Percentiles rank a stretch among this genome's conserved stretches.
These are phyloP conservation scores for Pterocles burchelli DNA, from an alignment of 2,113 vertebrate genomes.

Conservation along the genomic window DNA sequence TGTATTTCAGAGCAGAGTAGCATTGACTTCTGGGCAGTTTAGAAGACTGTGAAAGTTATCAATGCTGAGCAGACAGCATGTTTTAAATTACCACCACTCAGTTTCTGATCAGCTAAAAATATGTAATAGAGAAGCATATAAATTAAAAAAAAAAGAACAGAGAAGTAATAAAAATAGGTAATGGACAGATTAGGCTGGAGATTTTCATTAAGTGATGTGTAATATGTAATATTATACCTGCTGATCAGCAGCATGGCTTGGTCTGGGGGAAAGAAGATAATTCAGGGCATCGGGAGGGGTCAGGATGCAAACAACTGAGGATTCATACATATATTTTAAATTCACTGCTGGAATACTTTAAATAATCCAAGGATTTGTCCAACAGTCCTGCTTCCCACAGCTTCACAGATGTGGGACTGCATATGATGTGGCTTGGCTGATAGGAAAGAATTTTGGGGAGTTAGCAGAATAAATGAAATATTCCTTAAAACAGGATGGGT, in stretches of 20 bases:
- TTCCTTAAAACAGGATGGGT: neutral
- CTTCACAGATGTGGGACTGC: neutral
- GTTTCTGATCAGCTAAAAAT: conserved; percentile 56
- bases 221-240: neutral
- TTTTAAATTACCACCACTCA: conserved; percentile 26
- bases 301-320: neutral
- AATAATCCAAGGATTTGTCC: conserved; percentile 38
- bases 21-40: conserved; percentile 28
- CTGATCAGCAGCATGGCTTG: neutral
- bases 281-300: neutral
- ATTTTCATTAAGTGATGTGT: conserved; percentile 5
- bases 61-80: conserved; percentile 40
- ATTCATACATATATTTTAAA: conserved; percentile 23
- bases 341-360: conserved; percentile 15
- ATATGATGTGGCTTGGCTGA: neutral
- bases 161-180: conserved; percentile 37
- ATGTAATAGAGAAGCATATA: conserved; percentile 5
- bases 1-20: conserved; percentile 44
- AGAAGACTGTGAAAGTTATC: conserved; percentile 31
- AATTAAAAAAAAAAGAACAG: neutral
- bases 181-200: conserved; percentile 20
- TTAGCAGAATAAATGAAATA: neutral
- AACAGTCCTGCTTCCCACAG: neutral
- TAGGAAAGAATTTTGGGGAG: neutral
- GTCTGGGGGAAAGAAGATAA: conserved; percentile 42